These are phyloP conservation scores for Lycaon pictus DNA, from an alignment of 2,113 vertebrate species.

Conservation along the genomic window DNA sequence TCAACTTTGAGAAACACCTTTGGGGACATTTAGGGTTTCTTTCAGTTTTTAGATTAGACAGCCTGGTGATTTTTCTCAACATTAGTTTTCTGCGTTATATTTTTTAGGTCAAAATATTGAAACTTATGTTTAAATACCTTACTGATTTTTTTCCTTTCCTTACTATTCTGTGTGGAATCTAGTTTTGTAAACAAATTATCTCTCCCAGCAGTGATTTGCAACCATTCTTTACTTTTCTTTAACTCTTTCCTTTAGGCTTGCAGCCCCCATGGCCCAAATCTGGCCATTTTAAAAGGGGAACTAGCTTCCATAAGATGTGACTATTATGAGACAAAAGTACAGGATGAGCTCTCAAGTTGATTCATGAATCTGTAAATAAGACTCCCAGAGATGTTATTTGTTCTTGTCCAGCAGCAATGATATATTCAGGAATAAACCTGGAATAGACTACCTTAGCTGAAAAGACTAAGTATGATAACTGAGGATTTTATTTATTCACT, in stretches of 20 bases:
- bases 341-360: neutral
- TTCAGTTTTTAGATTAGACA: neutral
- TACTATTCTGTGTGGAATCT: neutral
- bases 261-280: neutral
- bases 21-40: neutral
- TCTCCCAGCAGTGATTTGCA: neutral
- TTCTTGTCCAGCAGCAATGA: neutral
- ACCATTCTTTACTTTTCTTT: neutral
- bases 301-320: neutral
- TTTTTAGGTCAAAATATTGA: neutral
- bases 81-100: neutral
- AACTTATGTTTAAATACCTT: neutral
- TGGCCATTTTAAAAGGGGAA: neutral
- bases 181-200: neutral
- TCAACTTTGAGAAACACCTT: conserved; percentile 2
- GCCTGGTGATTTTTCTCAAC: neutral
- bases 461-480: neutral
- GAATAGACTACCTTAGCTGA: neutral
- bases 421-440: neutral
- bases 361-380: neutral
- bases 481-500: neutral
- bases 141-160: neutral
- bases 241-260: neutral
- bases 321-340: neutral
- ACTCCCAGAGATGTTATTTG: neutral